These are phyloP conservation scores for Ormyrus labotus DNA, from an alignment of 2,888 invertebrate species.

Conservation along the genomic window DNA sequence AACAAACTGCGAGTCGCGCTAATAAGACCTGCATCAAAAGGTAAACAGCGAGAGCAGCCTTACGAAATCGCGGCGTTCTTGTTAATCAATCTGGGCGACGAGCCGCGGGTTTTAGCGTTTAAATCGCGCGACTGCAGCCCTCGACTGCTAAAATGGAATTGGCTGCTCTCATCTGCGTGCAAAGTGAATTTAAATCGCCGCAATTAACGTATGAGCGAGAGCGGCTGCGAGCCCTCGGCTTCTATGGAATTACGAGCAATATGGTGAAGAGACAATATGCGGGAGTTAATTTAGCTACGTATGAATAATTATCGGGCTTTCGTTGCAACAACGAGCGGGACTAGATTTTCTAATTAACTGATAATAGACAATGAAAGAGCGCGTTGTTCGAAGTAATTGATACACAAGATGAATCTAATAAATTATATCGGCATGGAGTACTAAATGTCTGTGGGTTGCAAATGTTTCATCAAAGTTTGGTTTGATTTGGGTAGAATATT, in stretches of 20 bases:
- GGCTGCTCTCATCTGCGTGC: constrained; percentile 4
- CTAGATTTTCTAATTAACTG: too few species aligned
- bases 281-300: constrained; percentile 26
- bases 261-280: constrained; percentile 21
- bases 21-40: not conserved
- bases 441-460: too few species aligned
- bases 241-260: not conserved
- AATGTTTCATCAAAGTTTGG: too few species aligned
- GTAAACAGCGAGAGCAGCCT: not conserved
- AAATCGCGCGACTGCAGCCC: too few species aligned
- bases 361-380: too few species aligned
- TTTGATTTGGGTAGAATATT: too few species aligned
- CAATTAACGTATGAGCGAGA: constrained; percentile 37
- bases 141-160: too few species aligned
- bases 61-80: not conserved
- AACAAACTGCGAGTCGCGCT: not conserved
- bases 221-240: not conserved
- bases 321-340: not conserved
- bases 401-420: too few species aligned
- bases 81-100: constrained; percentile 31
- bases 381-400: too few species aligned
- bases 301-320: constrained; percentile 12
- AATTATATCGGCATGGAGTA: too few species aligned
- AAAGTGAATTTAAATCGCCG: constrained; percentile 46
- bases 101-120: not conserved